Conservation (phyloP, 2,797 vertebrate species). For the Sternarchorhynchus goeldii region DNA sequence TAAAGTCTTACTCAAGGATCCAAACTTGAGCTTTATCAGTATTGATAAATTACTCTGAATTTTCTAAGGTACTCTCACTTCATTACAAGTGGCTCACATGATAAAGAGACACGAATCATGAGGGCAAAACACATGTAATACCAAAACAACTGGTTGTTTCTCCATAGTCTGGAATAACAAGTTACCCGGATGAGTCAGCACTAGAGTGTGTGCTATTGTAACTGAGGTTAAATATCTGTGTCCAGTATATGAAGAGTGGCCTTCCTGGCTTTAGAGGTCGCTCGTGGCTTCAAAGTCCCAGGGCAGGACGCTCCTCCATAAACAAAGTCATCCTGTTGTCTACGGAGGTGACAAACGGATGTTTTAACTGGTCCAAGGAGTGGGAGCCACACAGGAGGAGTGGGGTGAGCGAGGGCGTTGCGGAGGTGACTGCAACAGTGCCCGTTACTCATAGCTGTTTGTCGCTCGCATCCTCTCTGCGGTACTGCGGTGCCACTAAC, state of each 20-base stretch:
- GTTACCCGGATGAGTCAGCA: constrained; percentile 14
- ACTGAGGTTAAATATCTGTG: constrained; percentile 32
- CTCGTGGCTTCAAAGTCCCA: constrained; percentile 54
- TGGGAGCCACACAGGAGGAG: constrained; percentile 39
- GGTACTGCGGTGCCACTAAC: constrained; percentile 21
- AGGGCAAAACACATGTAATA: neutral
- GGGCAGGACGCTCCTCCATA: constrained; percentile 56
- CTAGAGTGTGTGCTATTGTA: constrained; percentile 39
- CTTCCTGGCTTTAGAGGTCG: constrained; percentile 51
- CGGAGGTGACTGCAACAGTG: constrained; percentile 17
- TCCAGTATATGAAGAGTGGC: constrained; percentile 32
- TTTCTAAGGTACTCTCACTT: neutral
- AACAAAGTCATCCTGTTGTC: constrained; percentile 66
- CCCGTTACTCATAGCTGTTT: constrained; percentile 18
- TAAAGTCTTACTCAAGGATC: neutral
- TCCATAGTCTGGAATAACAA: constrained; percentile 35
- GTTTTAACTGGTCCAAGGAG: constrained; percentile 58
- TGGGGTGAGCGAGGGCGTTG: constrained; percentile 20
- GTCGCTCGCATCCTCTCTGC: constrained; percentile 16
- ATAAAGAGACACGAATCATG: constrained; percentile 20
- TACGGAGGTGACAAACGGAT: constrained; percentile 62
- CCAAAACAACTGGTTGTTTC: constrained; percentile 32
- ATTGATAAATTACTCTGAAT: neutral
- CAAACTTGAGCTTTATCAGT: neutral
- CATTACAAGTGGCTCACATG: neutral